Base-by-base conservation (phyloP, 2,888 invertebrate species). In the Drosophila niveifrons region DNA sequence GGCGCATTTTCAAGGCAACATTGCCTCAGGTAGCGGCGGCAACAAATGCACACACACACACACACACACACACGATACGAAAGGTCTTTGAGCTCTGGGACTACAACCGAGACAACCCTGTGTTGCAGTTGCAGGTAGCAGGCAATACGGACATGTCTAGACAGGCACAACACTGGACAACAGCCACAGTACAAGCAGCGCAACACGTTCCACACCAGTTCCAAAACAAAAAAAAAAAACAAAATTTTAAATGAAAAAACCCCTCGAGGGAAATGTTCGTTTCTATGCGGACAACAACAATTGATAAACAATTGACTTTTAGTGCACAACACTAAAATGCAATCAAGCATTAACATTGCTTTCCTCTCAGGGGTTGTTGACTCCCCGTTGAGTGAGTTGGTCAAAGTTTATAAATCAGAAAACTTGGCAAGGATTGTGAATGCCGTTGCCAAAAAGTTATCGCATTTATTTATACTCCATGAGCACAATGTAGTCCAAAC, bases 301-400 rank as follows among this genome's bases (percentile, higher is more conserved):
- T 82, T 84, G 82, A 75, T 82, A 83, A 84, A 83, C 82, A 83
- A 83, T 83, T 83, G 82, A 83, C 80, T 87, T 70, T 78, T 64
- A 57, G 36, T 64, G 75, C 69, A 66, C 81, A 80, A 50, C 73
- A 79, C 52, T 23, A 55, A 80, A 85, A 65, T 73, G 86, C 88
- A 87, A 84, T 81, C 82, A 84, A 74, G 70, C 88, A 79, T 77
- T 74, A 68, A 73, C 62, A 17, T 57, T 50, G 17, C 43, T 41
- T n/a, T 39, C 10, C 47, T n/a, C n/a, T 11, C 50, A 36, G 31
- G 75, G 73, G 69, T 51, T 50, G 50, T 41, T 50, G 23, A 51
- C 50, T 17, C 44, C 13, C 13, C 31, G 13, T 7, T 6, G 18
- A 10, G 10, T n/a, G 13, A 13, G 52, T 29, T 47, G 51, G n/a